phyloP scores from a whole-genome alignment of 2,113 vertebrate genomes.

The Gila orcuttii region DNA sequence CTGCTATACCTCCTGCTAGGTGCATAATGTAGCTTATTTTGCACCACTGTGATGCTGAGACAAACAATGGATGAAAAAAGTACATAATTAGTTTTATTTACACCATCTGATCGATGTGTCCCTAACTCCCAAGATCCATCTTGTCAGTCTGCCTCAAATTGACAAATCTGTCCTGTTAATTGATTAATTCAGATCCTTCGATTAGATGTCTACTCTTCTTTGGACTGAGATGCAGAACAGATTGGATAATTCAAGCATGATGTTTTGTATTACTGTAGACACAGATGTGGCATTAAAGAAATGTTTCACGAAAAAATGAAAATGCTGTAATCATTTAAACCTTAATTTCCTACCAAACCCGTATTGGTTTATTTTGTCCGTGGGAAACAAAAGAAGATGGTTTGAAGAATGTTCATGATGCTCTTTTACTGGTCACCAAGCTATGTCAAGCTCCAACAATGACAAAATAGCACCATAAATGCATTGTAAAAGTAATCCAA shows the following conservation, averaged over 20 bases:
- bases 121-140: neutral
- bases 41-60: neutral
- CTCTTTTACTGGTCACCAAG: neutral
- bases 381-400: neutral
- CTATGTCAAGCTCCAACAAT: neutral
- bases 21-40: conserved; percentile 25
- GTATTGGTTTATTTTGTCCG: neutral
- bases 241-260: conserved; percentile 16
- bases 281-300: neutral
- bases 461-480: neutral
- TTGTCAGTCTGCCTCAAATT: neutral
- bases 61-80: conserved; percentile 5
- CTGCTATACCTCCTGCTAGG: conserved; percentile 9
- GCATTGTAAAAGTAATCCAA: neutral
- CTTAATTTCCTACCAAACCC: neutral
- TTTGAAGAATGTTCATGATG: neutral
- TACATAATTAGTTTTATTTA: conserved; percentile 39
- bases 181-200: conserved; percentile 17
- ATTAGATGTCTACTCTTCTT: conserved; percentile 25
- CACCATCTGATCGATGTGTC: conserved; percentile 7
- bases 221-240: conserved; percentile 2
- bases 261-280: neutral
- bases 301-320: neutral
- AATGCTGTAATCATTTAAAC: neutral
- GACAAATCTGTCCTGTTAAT: conserved; percentile 25